Evolutionary conservation across 1,140 invertebrate species (phyloP).

Genomic region (Achroia grisella): DNA sequence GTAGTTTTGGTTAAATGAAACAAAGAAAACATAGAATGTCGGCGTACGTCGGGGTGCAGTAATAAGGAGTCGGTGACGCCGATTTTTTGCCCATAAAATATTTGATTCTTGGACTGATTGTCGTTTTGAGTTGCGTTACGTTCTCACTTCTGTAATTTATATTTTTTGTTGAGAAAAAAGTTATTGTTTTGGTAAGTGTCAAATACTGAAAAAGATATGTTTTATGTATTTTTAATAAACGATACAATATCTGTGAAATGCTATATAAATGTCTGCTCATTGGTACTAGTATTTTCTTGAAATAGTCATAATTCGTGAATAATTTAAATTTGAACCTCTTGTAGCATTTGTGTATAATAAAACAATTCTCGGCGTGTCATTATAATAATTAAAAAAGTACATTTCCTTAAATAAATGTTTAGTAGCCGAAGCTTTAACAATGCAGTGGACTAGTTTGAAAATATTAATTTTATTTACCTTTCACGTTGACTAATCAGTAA

Average conservation of each 20-base stretch:
- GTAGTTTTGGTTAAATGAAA: neutral
- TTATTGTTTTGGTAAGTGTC: conserved; percentile 61
- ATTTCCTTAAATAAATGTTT: no score
- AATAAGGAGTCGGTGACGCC: conserved; percentile 40
- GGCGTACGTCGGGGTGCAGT: conserved; percentile 34
- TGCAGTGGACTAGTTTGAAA: conserved; percentile 3
- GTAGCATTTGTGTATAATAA: no score
- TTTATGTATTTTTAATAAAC: conserved; percentile 7
- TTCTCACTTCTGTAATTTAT: conserved; percentile 29
- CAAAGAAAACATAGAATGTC: conserved; percentile 45
- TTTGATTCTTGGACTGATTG: conserved; percentile 51
- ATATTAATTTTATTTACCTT: no score
- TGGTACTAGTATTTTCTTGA: no score
- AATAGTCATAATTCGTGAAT: no score
- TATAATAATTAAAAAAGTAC: no score
- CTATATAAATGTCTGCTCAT: no score
- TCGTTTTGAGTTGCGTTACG: conserved; percentile 54
- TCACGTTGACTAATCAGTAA: no score
- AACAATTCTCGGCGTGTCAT: no score
- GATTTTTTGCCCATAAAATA: conserved; percentile 55
- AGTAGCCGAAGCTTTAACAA: no score
- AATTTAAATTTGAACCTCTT: no score
- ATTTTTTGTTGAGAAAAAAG: conserved; percentile 53
- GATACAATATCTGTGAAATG: no score
- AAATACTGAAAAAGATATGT: conserved; percentile 8